Evolutionary conservation across 2,888 invertebrate genomes (phyloP).

Genomic region (Netelia fuscicornis): DNA sequence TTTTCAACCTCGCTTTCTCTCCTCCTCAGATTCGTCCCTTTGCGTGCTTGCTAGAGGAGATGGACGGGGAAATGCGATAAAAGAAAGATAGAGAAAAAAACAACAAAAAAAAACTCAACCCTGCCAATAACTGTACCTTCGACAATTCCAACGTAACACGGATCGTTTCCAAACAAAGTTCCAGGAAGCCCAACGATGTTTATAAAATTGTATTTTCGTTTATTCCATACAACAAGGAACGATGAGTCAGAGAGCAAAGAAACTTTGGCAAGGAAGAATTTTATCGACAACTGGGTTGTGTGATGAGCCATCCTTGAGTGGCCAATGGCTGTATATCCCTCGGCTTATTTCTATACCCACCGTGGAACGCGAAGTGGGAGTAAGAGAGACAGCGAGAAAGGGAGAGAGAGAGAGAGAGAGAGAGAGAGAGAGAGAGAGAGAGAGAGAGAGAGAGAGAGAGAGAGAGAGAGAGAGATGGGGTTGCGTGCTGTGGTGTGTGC

Average conservation of each 20-base stretch:
- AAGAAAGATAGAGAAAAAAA: background rate
- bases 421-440: conserved; percentile 32
- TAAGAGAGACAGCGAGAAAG: too few relatives aligned
- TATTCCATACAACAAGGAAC: background rate
- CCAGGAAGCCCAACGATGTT: too few relatives aligned
- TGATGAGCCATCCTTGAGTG: conserved; percentile 15
- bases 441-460: conserved; percentile 49
- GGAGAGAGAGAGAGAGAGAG: background rate
- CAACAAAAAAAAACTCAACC: background rate
- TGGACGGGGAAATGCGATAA: background rate
- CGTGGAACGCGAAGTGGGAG: too few relatives aligned
- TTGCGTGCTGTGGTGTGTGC: conserved; percentile 16
- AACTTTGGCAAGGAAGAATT: background rate
- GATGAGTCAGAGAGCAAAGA: background rate
- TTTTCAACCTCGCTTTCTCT: background rate
- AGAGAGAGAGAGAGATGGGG: conserved; percentile 50
- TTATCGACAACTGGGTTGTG: conserved; percentile 9
- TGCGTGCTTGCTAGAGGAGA: conserved; percentile 2
- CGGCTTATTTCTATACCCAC: conserved; percentile 26
- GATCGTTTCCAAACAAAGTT: background rate
- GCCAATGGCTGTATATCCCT: conserved; percentile 28
- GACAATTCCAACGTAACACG: background rate
- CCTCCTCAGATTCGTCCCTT: conserved; percentile 25
- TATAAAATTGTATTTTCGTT: background rate
- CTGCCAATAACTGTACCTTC: conserved; percentile 29